Evolutionary conservation across 2,113 vertebrate genomes (phyloP).

Genomic region (Coreoperca whiteheadi): DNA sequence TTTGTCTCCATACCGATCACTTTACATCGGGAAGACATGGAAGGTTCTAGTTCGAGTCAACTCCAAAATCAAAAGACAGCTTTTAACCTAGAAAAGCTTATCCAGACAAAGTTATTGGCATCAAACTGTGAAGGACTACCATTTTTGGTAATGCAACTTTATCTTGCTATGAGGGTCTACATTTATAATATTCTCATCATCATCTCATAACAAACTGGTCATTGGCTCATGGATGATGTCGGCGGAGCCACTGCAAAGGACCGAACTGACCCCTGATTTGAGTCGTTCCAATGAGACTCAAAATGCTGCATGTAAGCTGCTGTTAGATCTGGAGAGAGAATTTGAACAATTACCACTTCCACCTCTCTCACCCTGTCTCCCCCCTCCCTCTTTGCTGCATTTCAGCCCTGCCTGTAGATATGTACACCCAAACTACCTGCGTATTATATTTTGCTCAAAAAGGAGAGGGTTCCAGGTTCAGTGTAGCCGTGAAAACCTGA

Average conservation of each 20-base stretch:
- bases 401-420: background rate
- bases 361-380: background rate
- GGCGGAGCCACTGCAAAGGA: background rate
- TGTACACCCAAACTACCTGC: background rate
- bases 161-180: background rate
- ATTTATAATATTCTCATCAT: constrained; percentile 4
- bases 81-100: background rate
- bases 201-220: constrained; percentile 2
- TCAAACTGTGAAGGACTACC: background rate
- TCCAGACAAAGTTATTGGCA: too few relatives aligned
- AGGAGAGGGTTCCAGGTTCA: background rate
- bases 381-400: background rate
- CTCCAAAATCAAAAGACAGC: background rate
- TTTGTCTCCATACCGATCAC: background rate
- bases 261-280: background rate
- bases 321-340: background rate
- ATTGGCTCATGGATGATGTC: background rate
- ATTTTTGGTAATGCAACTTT: background rate
- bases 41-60: background rate
- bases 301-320: background rate
- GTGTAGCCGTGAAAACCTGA: background rate
- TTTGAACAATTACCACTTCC: background rate
- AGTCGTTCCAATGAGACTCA: background rate
- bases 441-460: background rate
- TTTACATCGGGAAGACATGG: background rate